A percentile compares a stretch with the other conserved stretches of the same genome.
phyloP scores from a whole-genome alignment of 2,113 vertebrate genomes.

The Hypomesus transpacificus region DNA sequence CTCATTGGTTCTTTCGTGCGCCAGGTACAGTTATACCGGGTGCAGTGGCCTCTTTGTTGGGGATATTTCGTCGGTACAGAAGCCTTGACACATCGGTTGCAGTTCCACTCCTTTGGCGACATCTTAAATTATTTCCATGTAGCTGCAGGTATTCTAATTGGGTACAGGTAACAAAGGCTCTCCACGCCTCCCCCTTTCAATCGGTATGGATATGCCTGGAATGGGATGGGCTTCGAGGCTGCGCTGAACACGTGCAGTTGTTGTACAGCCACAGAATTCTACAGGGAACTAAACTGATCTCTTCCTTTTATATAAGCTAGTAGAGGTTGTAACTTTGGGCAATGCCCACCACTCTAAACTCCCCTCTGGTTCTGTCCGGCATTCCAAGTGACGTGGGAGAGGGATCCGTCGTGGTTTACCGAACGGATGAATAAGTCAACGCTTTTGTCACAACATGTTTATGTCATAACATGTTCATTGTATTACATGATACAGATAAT shows the following conservation, averaged over 20 bases:
- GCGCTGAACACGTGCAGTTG: slow-evolving; percentile 63
- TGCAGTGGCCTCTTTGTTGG: slow-evolving; percentile 9
- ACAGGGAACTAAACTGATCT: slow-evolving; percentile 37
- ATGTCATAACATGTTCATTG: too few relatives aligned
- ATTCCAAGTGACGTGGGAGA: too few relatives aligned
- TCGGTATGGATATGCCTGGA: slow-evolving; percentile 46
- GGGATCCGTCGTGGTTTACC: too few relatives aligned
- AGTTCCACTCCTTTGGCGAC: slow-evolving; percentile 43
- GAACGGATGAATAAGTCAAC: too few relatives aligned
- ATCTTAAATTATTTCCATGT: slow-evolving; percentile 57
- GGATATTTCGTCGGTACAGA: background rate
- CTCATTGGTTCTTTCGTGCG: slow-evolving; percentile 12
- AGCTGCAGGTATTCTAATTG: slow-evolving; percentile 56
- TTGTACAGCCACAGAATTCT: slow-evolving; percentile 53
- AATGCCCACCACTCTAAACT: slow-evolving; percentile 37
- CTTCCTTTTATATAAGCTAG: slow-evolving; percentile 58
- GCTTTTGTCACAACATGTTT: too few relatives aligned
- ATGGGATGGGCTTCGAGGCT: slow-evolving; percentile 64
- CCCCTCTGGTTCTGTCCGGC: too few relatives aligned
- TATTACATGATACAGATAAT: too few relatives aligned
- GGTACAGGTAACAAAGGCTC: slow-evolving; percentile 69
- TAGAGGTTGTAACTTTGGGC: slow-evolving; percentile 44
- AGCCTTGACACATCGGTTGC: slow-evolving; percentile 26
- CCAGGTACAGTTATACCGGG: slow-evolving; percentile 21
- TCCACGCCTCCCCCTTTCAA: slow-evolving; percentile 58